Percentiles rank a stretch among this genome's conserved stretches.
These are phyloP conservation scores for Gryon sp. DNA, from an alignment of 1,140 invertebrate genomes.

Conservation along the genomic window DNA sequence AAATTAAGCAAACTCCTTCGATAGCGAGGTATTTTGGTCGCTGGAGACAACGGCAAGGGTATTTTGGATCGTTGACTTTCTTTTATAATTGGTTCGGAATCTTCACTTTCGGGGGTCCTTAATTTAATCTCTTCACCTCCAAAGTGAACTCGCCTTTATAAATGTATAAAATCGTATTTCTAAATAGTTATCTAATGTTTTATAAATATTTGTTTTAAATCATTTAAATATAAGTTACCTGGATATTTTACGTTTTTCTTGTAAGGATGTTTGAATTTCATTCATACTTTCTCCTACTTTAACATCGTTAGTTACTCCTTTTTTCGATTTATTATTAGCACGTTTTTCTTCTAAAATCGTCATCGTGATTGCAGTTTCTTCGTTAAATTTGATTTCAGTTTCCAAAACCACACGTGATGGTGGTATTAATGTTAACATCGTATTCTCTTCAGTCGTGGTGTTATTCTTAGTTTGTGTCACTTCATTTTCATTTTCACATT, in stretches of 20 bases:
- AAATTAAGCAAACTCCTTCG: conserved; percentile 24
- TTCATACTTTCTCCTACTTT: conserved; percentile 80
- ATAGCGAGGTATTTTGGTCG: conserved; percentile 70
- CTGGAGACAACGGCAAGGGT: conserved; percentile 75
- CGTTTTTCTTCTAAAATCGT: conserved; percentile 86
- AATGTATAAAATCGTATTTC: background rate
- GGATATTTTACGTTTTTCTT: conserved; percentile 62
- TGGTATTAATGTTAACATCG: conserved; percentile 40
- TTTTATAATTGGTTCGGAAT: conserved; percentile 46
- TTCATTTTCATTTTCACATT: conserved; percentile 60
- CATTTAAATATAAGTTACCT: too few relatives aligned
- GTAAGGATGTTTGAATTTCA: conserved; percentile 48
- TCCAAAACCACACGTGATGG: conserved; percentile 85
- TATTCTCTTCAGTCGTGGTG: conserved; percentile 61
- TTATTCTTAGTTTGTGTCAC: conserved; percentile 39
- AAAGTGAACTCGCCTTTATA: conserved; percentile 84
- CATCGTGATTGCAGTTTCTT: conserved; percentile 89
- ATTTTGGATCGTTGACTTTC: conserved; percentile 68
- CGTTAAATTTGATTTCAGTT: conserved; percentile 88
- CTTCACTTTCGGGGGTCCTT: conserved; percentile 89
- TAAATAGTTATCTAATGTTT: too few relatives aligned
- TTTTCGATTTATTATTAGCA: conserved; percentile 67
- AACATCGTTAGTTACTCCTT: too few relatives aligned
- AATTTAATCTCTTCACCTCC: conserved; percentile 91
- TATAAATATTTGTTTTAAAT: too few relatives aligned